phyloP scores from a whole-genome alignment of 2,888 invertebrate species.

The Phalera bucephala region DNA sequence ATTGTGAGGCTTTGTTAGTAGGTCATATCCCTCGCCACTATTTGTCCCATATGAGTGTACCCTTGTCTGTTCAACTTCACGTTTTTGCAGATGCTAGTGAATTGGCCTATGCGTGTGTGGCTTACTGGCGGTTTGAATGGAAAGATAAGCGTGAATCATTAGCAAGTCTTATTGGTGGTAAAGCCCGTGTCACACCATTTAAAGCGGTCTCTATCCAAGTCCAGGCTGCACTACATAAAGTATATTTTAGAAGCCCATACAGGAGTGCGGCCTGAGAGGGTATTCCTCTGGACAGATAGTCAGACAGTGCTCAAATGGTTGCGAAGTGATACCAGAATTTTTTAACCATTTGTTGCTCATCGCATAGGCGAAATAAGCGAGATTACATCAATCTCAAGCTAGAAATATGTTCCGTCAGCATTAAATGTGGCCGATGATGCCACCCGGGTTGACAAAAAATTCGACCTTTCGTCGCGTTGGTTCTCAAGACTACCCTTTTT shows the following conservation, averaged over 20 bases:
- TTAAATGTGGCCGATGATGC: slow-evolving; percentile 5
- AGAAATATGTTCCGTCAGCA: slow-evolving; percentile 1
- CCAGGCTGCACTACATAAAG: not conserved
- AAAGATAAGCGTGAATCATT: not conserved
- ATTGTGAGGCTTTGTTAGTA: too few relatives aligned
- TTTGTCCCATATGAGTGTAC: too few relatives aligned
- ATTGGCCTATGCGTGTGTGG: too few relatives aligned
- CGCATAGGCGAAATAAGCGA: slow-evolving; percentile 2
- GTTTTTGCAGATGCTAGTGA: too few relatives aligned
- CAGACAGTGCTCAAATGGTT: not conserved
- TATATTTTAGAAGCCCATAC: not conserved
- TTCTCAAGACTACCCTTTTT: too few relatives aligned
- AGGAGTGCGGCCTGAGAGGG: not conserved
- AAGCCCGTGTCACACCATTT: not conserved
- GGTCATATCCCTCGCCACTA: too few relatives aligned
- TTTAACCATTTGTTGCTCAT: slow-evolving; percentile 2
- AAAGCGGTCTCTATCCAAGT: not conserved
- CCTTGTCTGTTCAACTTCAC: too few relatives aligned
- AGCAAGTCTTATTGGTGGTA: not conserved
- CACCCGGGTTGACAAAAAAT: not conserved
- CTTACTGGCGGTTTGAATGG: not conserved
- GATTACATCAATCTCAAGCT: not conserved
- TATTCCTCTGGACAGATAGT: not conserved
- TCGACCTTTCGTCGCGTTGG: too few relatives aligned
- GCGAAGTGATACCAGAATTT: not conserved